These are phyloP conservation scores for Oxyruncus cristatus DNA, from an alignment of 2,113 vertebrate species.

Conservation along the genomic window DNA sequence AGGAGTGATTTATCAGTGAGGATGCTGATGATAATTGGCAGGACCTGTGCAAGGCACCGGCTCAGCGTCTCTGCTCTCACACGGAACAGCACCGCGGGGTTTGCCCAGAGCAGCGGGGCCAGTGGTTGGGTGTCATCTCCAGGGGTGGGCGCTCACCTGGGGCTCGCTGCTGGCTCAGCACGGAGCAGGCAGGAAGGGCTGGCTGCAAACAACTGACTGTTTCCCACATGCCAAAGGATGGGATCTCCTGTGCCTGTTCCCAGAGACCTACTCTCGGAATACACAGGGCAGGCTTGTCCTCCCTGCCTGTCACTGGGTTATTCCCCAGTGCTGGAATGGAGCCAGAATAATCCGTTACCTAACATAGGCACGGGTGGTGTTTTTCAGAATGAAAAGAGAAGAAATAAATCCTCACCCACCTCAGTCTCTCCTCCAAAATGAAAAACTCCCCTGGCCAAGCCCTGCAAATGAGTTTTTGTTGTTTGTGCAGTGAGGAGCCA, in stretches of 20 bases:
- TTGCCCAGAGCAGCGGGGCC: not conserved
- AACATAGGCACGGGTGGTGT: not conserved
- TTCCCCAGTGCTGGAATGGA: not conserved
- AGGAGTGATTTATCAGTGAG: not conserved
- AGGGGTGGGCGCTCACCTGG: not conserved
- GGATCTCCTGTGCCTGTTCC: not conserved
- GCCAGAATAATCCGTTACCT: not conserved
- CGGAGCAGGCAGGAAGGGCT: not conserved
- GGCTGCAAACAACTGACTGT: not conserved
- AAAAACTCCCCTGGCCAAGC: not conserved
- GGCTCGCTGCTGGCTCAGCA: not conserved
- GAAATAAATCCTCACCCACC: not conserved
- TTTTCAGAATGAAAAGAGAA: not conserved
- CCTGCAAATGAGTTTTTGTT: not conserved
- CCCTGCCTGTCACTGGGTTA: not conserved
- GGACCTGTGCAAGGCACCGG: not conserved
- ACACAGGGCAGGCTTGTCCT: not conserved
- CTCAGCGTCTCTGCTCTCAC: not conserved
- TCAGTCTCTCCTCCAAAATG: not conserved
- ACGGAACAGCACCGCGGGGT: accelerated
- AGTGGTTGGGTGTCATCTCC: not conserved
- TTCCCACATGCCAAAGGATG: not conserved
- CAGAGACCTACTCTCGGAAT: not conserved
- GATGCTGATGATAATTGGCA: not conserved
- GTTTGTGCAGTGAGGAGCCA: not conserved